A percentile compares a stretch with the other conserved stretches of the same genome.
Conservation (phyloP, 2,113 vertebrate genomes). For the Cyanoramphus novaezelandiae region DNA sequence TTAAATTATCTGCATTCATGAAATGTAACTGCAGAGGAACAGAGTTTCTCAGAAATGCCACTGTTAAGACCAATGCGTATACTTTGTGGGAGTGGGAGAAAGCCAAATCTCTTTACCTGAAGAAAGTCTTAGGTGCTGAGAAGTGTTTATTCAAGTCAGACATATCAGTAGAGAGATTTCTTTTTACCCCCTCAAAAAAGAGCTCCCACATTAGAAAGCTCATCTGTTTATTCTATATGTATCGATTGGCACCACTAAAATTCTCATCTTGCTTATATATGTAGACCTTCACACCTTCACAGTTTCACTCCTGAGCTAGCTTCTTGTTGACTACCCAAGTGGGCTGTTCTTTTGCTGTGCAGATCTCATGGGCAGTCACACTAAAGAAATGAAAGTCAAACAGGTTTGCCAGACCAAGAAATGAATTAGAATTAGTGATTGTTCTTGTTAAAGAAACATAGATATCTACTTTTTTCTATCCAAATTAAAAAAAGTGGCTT, state of each 20-base stretch:
- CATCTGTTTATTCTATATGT: background rate
- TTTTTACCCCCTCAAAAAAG: background rate
- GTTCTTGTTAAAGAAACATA: background rate
- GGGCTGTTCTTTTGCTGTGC: background rate
- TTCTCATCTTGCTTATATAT: background rate
- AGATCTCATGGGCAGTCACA: background rate
- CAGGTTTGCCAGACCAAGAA: background rate
- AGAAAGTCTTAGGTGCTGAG: background rate
- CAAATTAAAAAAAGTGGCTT: background rate
- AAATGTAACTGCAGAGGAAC: background rate
- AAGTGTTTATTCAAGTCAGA: background rate
- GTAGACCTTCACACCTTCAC: background rate
- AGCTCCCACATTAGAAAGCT: background rate
- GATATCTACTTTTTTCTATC: background rate
- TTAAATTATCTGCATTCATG: background rate
- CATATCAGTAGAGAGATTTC: background rate
- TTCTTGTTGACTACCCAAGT: background rate
- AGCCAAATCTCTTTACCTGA: background rate
- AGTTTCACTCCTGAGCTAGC: background rate
- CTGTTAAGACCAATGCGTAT: background rate
- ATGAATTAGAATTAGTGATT: background rate
- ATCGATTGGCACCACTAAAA: background rate
- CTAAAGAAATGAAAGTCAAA: background rate
- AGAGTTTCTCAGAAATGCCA: background rate
- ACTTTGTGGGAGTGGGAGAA: background rate